Evolutionary conservation across 2,888 invertebrate species (phyloP).

Genomic region (Drosophila mimica): DNA sequence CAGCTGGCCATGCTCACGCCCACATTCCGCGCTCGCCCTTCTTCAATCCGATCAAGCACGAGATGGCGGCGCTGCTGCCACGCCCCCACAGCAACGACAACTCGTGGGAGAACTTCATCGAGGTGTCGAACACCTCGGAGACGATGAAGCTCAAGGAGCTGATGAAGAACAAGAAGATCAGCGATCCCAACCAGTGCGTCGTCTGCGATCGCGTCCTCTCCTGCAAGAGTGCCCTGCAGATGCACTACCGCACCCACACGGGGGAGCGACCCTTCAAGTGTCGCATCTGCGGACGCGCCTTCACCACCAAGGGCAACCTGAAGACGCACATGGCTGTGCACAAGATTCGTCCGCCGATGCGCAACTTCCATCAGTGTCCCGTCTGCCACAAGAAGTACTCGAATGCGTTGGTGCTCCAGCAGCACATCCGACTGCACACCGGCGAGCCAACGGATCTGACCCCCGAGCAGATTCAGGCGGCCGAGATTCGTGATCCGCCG

Average conservation of each 20-base stretch:
- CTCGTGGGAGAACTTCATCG: constrained; percentile 98
- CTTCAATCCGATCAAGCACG: constrained; percentile 84
- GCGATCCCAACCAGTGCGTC: constrained; percentile 99
- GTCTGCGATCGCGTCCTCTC: constrained; percentile 98
- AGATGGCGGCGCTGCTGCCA: constrained; percentile 86
- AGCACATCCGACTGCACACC: constrained; percentile 97
- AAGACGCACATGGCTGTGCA: constrained; percentile 99
- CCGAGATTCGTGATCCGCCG: constrained; percentile 92
- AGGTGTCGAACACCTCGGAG: constrained; percentile 94
- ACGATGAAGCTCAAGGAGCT: constrained; percentile 98
- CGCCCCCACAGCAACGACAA: constrained; percentile 96
- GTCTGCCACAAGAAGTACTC: constrained; percentile 99
- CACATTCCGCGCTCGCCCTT: constrained; percentile 84
- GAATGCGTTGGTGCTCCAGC: constrained; percentile 96
- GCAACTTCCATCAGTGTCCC: constrained; percentile 97
- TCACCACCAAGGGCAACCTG: constrained; percentile 99
- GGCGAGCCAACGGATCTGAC: constrained; percentile 94
- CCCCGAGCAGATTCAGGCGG: constrained; percentile 94
- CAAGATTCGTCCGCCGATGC: constrained; percentile 96
- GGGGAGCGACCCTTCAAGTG: constrained; percentile 94
- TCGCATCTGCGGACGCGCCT: constrained; percentile 98
- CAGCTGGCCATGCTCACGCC: constrained; percentile 74
- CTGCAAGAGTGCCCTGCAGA: constrained; percentile 98
- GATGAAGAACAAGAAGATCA: constrained; percentile 97
- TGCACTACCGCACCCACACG: constrained; percentile 92